phyloP scores from a whole-genome alignment of 2,113 vertebrate genomes.

The Nothobranchius furzeri region DNA sequence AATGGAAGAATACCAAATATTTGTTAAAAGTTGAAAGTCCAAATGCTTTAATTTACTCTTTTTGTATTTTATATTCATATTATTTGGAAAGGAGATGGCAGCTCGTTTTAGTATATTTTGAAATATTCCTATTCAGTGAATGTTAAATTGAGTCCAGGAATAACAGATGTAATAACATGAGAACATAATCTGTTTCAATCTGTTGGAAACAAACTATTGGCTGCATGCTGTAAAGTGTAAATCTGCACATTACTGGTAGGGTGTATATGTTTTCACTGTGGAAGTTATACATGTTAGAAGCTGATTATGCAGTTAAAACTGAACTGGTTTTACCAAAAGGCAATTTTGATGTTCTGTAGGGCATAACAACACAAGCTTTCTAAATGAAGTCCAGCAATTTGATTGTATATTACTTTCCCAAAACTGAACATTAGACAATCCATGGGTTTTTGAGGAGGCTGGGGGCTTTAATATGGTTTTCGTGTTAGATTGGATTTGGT shows the following conservation, averaged over 20 bases:
- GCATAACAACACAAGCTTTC: not conserved
- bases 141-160: no score
- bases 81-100: no score
- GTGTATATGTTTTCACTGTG: no score
- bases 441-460: not conserved
- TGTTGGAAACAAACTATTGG: no score
- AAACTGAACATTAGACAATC: not conserved
- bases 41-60: no score
- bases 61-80: no score
- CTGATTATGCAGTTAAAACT: not conserved
- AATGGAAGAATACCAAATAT: not conserved
- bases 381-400: not conserved
- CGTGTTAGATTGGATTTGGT: not conserved
- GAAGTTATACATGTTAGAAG: not conserved
- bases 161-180: no score
- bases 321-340: not conserved
- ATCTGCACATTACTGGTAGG: not conserved
- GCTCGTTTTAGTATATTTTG: no score
- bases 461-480: no score
- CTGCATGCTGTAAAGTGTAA: no score
- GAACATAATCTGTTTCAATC: no score
- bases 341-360: not conserved
- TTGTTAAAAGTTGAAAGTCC: not conserved
- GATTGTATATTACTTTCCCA: not conserved
- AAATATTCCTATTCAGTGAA: no score